Conservation (phyloP, 2,797 vertebrate genomes). For the Craterocephalus amniculus region DNA sequence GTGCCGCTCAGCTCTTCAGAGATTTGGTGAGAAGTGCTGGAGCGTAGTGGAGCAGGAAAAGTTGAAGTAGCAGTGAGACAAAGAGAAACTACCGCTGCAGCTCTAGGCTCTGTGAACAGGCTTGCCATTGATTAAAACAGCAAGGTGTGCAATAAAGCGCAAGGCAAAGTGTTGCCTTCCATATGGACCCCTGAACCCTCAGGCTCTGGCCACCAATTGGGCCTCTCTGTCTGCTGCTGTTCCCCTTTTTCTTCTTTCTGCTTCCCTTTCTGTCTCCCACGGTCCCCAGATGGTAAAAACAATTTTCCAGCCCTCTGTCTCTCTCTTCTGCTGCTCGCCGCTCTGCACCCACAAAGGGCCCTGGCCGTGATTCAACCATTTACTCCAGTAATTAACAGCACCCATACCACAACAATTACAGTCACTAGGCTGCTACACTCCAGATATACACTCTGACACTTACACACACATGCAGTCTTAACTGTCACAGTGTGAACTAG, state of each 20-base stretch:
- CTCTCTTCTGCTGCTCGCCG: constrained; percentile 88
- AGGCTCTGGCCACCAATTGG: constrained; percentile 89
- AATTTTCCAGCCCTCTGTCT: constrained; percentile 92
- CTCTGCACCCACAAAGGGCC: constrained; percentile 91
- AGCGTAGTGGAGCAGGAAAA: constrained; percentile 69
- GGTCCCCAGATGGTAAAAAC: constrained; percentile 96
- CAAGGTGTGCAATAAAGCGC: constrained; percentile 88
- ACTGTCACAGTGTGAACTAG: constrained; percentile 91
- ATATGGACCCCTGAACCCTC: constrained; percentile 91
- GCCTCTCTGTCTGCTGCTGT: constrained; percentile 84
- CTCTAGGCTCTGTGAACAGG: constrained; percentile 85
- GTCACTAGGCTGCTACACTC: constrained; percentile 69
- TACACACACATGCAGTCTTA: constrained; percentile 11
- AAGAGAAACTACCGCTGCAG: constrained; percentile 80
- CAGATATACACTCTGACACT: constrained; percentile 42
- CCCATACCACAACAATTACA: constrained; percentile 97
- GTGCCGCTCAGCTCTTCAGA: constrained; percentile 61
- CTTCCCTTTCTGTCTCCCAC: constrained; percentile 81
- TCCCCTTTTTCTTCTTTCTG: constrained; percentile 59
- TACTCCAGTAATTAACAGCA: constrained; percentile 99
- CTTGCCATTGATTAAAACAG: constrained; percentile 91
- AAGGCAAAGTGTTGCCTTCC: constrained; percentile 87
- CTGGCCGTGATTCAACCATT: constrained; percentile 98
- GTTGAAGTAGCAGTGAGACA: constrained; percentile 68
- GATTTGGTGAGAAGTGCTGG: constrained; percentile 60